Percentiles rank a stretch among this genome's conserved stretches.
These are phyloP conservation scores for Phalacrocorax carbo DNA, from an alignment of 2,113 vertebrate genomes.

Conservation along the genomic window DNA sequence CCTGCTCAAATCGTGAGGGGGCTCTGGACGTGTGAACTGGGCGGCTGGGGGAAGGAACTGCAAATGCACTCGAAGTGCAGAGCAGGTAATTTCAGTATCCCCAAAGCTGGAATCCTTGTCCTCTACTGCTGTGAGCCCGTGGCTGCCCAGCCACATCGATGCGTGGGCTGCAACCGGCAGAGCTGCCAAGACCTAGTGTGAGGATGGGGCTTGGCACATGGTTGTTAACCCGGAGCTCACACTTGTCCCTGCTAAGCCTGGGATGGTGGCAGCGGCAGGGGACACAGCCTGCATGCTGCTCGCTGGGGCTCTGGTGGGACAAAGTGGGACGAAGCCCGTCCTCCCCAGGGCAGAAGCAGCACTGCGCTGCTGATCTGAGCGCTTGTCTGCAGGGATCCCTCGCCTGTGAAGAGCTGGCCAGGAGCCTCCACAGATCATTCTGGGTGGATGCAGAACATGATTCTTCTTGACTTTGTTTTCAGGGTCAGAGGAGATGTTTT, in stretches of 20 bases:
- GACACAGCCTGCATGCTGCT: fast-evolving
- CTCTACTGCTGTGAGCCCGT: fast-evolving
- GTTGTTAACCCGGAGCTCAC: too few relatives aligned
- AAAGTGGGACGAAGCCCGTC: background rate
- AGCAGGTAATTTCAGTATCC: background rate
- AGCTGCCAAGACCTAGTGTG: background rate
- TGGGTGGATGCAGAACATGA: background rate
- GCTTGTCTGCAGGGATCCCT: background rate
- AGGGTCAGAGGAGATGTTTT: background rate
- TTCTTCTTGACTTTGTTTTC: background rate
- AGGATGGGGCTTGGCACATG: background rate
- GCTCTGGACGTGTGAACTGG: fast-evolving
- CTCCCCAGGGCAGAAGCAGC: background rate
- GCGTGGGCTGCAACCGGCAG: fast-evolving
- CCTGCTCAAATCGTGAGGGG: background rate
- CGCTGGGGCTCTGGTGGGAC: fast-evolving
- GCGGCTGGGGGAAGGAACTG: background rate
- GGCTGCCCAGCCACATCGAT: fast-evolving
- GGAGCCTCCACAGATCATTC: background rate
- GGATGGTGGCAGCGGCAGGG: background rate
- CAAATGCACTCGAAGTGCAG: too few relatives aligned
- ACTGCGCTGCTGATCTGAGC: fast-evolving
- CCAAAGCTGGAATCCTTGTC: background rate
- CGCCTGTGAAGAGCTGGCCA: background rate
- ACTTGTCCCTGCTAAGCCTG: fast-evolving